phyloP scores from a whole-genome alignment of 2,797 vertebrate genomes.

The Champsocephalus esox region DNA sequence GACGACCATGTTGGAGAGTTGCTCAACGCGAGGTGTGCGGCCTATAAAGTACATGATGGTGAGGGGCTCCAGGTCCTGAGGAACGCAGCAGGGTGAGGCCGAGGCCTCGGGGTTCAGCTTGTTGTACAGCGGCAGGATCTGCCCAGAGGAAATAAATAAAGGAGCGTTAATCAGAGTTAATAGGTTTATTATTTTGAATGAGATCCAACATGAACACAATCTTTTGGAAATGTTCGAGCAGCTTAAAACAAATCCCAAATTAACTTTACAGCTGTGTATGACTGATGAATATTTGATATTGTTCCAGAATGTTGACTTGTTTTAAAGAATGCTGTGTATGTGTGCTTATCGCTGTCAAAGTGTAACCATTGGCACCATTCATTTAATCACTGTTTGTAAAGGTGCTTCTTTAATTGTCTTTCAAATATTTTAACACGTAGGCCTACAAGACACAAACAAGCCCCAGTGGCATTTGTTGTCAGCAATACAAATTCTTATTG shows the following conservation, averaged over 20 bases:
- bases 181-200: too few species aligned
- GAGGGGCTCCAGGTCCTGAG: constrained; percentile 89
- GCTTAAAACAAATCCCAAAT: too few species aligned
- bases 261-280: too few species aligned
- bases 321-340: neutral
- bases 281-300: too few species aligned
- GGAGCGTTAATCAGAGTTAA: too few species aligned
- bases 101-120: constrained; percentile 89
- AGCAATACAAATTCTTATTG: neutral
- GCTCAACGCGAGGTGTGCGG: constrained; percentile 85
- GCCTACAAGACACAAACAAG: constrained; percentile 21
- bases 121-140: constrained; percentile 89
- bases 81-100: constrained; percentile 87
- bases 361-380: neutral
- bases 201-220: too few species aligned
- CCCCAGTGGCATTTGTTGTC: neutral
- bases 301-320: too few species aligned
- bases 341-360: neutral
- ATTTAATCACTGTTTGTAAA: neutral
- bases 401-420: constrained; percentile 2
- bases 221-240: too few species aligned
- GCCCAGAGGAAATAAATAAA: constrained; percentile 22
- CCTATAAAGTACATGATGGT: constrained; percentile 89
- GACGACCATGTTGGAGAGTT: constrained; percentile 90
- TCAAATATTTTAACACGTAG: neutral